phyloP scores from a whole-genome alignment of 2,797 vertebrate genomes.

The Pachyuromys duprasi region DNA sequence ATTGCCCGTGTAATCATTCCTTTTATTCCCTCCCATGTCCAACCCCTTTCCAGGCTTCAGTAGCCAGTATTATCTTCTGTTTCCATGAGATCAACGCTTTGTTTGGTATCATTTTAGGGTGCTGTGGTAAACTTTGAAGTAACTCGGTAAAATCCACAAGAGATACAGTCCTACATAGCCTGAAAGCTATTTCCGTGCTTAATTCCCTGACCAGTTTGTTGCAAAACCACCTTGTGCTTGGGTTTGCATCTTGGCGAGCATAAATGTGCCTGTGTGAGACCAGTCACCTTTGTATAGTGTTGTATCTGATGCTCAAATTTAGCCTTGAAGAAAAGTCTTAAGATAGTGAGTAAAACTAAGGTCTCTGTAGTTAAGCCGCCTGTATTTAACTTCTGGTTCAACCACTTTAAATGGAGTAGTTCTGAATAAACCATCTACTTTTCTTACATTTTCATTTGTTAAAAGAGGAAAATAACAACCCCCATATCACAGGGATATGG shows the following conservation, averaged over 20 bases:
- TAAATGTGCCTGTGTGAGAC: neutral
- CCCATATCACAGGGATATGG: neutral
- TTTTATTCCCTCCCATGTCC: neutral
- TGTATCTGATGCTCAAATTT: neutral
- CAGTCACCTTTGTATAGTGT: neutral
- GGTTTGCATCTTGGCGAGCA: neutral
- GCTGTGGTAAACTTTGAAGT: neutral
- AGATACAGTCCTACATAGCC: neutral
- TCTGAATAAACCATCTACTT: neutral
- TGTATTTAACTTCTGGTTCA: neutral
- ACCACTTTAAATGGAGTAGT: neutral
- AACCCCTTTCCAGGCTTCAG: neutral
- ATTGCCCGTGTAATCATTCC: neutral
- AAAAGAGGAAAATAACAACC: neutral
- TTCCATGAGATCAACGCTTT: neutral
- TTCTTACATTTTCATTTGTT: neutral
- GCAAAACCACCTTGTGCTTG: neutral
- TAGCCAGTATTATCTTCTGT: neutral
- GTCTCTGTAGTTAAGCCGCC: neutral
- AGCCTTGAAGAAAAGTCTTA: neutral
- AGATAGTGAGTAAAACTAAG: neutral
- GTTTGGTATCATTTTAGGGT: neutral
- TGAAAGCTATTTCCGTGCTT: neutral
- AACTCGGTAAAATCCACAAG: neutral
- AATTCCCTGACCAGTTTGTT: neutral